Evolutionary conservation across 2,888 invertebrate genomes (phyloP).

Genomic region (Physocephala rufipes): DNA sequence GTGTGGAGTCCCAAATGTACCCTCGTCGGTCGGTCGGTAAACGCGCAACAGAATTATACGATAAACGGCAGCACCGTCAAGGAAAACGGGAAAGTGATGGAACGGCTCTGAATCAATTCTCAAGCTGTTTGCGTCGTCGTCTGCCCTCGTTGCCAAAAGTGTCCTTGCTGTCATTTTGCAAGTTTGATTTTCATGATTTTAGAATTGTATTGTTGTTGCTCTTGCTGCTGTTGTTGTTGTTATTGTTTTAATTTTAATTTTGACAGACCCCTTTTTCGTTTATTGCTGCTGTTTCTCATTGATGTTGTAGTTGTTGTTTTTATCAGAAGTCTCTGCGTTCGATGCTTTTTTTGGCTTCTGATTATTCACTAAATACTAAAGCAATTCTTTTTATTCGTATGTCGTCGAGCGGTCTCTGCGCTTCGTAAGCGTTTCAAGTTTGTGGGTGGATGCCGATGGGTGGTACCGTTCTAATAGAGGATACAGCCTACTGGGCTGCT

Average conservation of each 20-base stretch:
- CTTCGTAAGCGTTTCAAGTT: not conserved
- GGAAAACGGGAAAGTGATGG: not conserved
- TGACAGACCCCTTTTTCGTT: constrained; percentile 15
- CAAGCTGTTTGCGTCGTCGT: not conserved
- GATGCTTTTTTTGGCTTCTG: no score
- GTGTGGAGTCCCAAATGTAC: constrained; percentile 6
- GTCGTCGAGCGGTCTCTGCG: not conserved
- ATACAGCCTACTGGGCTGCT: constrained; percentile 47
- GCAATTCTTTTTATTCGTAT: constrained; percentile 20
- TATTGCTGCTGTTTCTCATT: constrained; percentile 6
- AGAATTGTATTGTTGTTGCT: constrained; percentile 31
- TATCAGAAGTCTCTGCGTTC: not conserved
- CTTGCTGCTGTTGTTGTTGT: constrained; percentile 42
- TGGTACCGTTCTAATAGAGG: constrained; percentile 42
- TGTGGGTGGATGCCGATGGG: not conserved
- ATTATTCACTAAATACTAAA: constrained; percentile 23
- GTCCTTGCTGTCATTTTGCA: not conserved
- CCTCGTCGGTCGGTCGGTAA: not conserved
- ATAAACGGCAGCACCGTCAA: not conserved
- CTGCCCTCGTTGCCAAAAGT: not conserved
- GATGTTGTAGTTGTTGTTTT: not conserved
- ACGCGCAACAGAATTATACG: not conserved
- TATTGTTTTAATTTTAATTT: constrained; percentile 38
- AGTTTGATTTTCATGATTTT: not conserved
- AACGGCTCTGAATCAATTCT: not conserved